A percentile compares a stretch with the other conserved stretches of the same genome.
These are phyloP conservation scores for Colletes gigas DNA, from an alignment of 1,140 invertebrate species.

Conservation along the genomic window DNA sequence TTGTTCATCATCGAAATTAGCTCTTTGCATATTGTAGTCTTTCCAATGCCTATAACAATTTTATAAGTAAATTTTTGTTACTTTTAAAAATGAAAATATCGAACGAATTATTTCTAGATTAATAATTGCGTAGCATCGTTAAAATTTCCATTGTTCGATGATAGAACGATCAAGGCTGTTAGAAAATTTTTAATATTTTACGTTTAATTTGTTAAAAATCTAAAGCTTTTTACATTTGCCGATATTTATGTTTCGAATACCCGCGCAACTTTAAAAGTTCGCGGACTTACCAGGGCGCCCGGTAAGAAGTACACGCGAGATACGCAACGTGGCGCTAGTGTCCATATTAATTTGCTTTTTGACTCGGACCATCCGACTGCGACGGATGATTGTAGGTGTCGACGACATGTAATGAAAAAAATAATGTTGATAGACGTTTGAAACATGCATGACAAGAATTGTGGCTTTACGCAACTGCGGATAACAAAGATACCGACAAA, in stretches of 20 bases:
- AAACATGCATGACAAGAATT: neutral
- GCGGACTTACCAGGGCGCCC: constrained; percentile 64
- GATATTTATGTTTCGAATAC: neutral
- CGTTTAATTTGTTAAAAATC: no score
- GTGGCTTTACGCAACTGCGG: neutral
- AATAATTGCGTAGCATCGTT: neutral
- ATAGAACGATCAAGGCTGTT: neutral
- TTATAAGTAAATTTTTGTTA: neutral
- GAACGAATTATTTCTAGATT: neutral
- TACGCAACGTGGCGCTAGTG: constrained; percentile 34
- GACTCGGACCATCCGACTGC: no score
- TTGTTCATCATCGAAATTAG: constrained; percentile 74
- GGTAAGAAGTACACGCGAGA: constrained; percentile 60
- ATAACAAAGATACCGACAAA: neutral
- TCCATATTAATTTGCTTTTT: constrained; percentile 53
- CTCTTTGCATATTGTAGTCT: constrained; percentile 84
- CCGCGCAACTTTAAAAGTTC: constrained; percentile 9
- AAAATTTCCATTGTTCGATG: neutral
- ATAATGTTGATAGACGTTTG: neutral
- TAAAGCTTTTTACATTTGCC: neutral
- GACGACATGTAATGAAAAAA: constrained; percentile 6
- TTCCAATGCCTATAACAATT: constrained; percentile 82
- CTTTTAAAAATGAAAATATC: no score
- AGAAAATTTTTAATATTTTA: neutral
- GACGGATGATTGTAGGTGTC: constrained; percentile 2